Evolutionary conservation across 1,140 invertebrate genomes (phyloP).

Genomic region (Goniozus legneri): DNA sequence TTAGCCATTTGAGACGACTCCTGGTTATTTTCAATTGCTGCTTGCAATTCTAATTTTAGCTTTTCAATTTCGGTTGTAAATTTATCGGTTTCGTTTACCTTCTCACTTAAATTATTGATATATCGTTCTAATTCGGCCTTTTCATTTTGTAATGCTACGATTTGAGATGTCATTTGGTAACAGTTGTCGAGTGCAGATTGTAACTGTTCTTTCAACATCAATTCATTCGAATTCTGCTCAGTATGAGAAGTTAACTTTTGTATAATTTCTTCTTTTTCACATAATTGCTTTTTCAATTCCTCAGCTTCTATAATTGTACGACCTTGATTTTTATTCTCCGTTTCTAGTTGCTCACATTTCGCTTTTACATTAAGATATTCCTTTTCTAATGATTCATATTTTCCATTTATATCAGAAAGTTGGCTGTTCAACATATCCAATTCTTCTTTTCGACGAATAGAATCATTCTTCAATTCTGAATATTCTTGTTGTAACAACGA

Average conservation of each 20-base stretch:
- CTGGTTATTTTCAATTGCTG: conserved; percentile 23
- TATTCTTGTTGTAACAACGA: conserved; percentile 49
- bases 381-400: conserved; percentile 47
- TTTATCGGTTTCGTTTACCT: conserved; percentile 12
- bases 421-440: conserved; percentile 45
- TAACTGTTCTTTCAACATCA: conserved; percentile 1
- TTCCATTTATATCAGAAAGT: conserved; percentile 43
- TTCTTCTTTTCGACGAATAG: conserved; percentile 17
- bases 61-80: conserved; percentile 22
- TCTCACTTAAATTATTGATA: neutral
- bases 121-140: conserved; percentile 25
- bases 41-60: conserved; percentile 18
- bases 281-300: conserved; percentile 24
- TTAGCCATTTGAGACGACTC: conserved; percentile 41
- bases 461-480: conserved; percentile 38
- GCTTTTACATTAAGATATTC: conserved; percentile 42
- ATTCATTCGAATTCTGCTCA: neutral
- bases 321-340: conserved; percentile 21
- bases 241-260: neutral
- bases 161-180: conserved; percentile 2
- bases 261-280: conserved; percentile 14
- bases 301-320: conserved; percentile 19
- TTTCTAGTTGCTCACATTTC: conserved; percentile 43
- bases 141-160: neutral
- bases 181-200: neutral